Evolutionary conservation across 2,888 invertebrate genomes (phyloP).

Genomic region (Tetramorium bicarinatum): DNA sequence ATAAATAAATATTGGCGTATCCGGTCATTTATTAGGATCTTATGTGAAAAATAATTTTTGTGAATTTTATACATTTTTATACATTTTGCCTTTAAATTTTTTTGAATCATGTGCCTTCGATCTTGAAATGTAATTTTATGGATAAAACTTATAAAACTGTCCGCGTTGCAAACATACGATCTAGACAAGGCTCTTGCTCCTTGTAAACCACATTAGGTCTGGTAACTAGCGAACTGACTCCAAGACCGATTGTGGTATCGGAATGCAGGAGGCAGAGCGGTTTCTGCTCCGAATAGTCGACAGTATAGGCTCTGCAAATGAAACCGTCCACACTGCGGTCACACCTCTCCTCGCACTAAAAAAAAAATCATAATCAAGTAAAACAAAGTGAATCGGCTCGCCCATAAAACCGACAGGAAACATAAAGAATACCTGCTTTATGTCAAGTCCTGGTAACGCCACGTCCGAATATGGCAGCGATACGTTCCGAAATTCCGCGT

Average conservation of each 20-base stretch:
- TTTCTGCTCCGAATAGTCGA: constrained; percentile 79
- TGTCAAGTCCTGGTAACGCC: constrained; percentile 79
- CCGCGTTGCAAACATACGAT: constrained; percentile 88
- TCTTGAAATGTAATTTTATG: background rate
- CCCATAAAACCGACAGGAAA: background rate
- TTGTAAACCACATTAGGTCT: constrained; percentile 90
- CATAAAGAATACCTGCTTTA: constrained; percentile 74
- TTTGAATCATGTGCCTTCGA: background rate
- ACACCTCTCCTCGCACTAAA: constrained; percentile 88
- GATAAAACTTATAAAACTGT: background rate
- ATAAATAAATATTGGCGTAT: background rate
- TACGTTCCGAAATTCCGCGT: constrained; percentile 92
- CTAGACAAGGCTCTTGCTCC: constrained; percentile 93
- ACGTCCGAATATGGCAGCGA: constrained; percentile 90
- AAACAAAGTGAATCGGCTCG: background rate
- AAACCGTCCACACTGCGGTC: constrained; percentile 89
- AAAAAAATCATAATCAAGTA: background rate
- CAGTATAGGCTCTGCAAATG: constrained; percentile 91
- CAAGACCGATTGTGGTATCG: constrained; percentile 93
- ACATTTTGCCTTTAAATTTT: background rate
- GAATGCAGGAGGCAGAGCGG: constrained; percentile 91
- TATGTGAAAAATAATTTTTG: background rate
- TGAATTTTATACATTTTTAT: background rate
- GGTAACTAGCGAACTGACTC: constrained; percentile 90
- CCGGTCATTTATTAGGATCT: background rate